Conservation (phyloP, 2,888 invertebrate genomes). For the Stenodera caucasica region DNA sequence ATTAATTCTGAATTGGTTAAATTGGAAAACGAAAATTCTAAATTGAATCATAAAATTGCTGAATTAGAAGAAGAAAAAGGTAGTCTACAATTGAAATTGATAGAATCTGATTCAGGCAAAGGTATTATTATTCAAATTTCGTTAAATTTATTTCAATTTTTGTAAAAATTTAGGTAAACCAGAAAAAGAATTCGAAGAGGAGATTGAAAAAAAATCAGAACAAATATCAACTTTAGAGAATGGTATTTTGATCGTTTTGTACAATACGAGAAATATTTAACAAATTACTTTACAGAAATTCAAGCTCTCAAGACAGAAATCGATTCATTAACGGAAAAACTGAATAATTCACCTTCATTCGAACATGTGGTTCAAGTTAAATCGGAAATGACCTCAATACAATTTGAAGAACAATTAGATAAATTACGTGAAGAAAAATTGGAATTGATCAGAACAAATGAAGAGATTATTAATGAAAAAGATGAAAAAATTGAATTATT, state of each 20-base stretch:
- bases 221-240: conserved; percentile 41
- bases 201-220: conserved; percentile 32
- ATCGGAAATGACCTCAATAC: conserved; percentile 76
- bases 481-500: conserved; percentile 62
- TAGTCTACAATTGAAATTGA: conserved; percentile 81
- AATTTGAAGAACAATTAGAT: conserved; percentile 76
- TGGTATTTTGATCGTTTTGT: conserved; percentile 34
- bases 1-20: conserved; percentile 68
- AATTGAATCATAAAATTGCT: conserved; percentile 73
- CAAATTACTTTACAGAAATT: conserved; percentile 55
- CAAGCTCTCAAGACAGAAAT: conserved; percentile 65
- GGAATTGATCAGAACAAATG: conserved; percentile 58
- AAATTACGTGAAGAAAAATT: conserved; percentile 59
- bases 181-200: conserved; percentile 42
- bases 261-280: neutral
- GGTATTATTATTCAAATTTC: too few relatives aligned
- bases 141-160: too few relatives aligned
- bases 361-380: conserved; percentile 69
- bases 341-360: conserved; percentile 64
- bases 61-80: conserved; percentile 86
- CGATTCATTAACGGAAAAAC: conserved; percentile 63
- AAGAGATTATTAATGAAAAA: conserved; percentile 59
- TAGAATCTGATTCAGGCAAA: conserved; percentile 76
- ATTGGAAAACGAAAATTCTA: conserved; percentile 64
- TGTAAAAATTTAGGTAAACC: conserved; percentile 27